Percentiles rank a stretch among this genome's conserved stretches.
These are phyloP conservation scores for Caradrina kadenii DNA, from an alignment of 2,888 invertebrate genomes.

Conservation along the genomic window DNA sequence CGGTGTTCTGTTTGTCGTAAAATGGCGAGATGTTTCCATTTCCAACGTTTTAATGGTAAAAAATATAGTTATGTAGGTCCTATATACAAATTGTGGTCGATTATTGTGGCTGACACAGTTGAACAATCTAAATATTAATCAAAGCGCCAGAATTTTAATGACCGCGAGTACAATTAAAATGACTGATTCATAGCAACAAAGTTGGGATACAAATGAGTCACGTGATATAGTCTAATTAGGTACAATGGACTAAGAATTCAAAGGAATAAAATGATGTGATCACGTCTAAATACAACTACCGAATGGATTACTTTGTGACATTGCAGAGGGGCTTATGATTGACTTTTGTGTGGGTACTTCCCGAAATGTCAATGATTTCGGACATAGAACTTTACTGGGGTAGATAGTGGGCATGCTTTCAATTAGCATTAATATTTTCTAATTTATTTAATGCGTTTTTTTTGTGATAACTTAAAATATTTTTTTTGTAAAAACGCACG, in stretches of 20 bases:
- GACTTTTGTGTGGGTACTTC: constrained; percentile 13
- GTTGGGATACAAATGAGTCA: constrained; percentile 79
- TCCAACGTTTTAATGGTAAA: constrained; percentile 75
- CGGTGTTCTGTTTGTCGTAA: constrained; percentile 89
- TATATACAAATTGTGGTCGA: constrained; percentile 50
- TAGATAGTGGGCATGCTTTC: background rate
- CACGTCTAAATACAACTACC: constrained; percentile 75
- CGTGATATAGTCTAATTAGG: constrained; percentile 75
- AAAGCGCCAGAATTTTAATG: constrained; percentile 73
- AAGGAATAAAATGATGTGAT: constrained; percentile 78
- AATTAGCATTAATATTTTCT: background rate
- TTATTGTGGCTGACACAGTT: constrained; percentile 62
- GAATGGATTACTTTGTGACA: constrained; percentile 55
- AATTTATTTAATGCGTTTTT: background rate
- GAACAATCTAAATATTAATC: constrained; percentile 76
- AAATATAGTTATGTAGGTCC: constrained; percentile 65
- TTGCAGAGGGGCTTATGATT: constrained; percentile 20
- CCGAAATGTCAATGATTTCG: constrained; percentile 11
- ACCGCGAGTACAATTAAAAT: constrained; percentile 78
- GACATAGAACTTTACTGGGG: background rate
- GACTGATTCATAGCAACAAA: constrained; percentile 79
- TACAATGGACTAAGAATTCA: constrained; percentile 73
- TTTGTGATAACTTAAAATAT: background rate
- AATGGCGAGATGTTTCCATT: constrained; percentile 84
- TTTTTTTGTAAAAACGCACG: background rate